Base-by-base conservation (phyloP, 2,888 invertebrate genomes). In the Bombylius major region DNA sequence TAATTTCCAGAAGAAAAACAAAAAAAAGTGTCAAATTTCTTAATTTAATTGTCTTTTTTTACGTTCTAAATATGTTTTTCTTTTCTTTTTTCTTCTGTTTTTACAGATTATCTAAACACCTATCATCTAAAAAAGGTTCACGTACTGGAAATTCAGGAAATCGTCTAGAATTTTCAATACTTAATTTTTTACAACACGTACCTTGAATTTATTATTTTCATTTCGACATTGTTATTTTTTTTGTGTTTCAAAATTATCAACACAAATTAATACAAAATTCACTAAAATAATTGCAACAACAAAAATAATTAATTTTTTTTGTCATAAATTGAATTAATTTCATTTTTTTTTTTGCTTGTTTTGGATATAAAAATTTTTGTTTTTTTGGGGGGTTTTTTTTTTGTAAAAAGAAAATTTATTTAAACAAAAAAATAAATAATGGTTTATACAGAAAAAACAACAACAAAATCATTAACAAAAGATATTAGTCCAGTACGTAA, bases 131-230 rank as follows among this genome's bases (percentile, higher is more conserved):
- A 59, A 73, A 69, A 64, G 73, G 73, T 52, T 73, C 75, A 23
- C 69, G 75, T 8, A 72, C 69, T 14, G 75, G 73, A 47, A 75
- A 74, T 61, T 69, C 73, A 48, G 74, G 66, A 44, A 74, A 75
- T 58, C 66, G 68, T 62, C 64, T 74, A 58, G 74, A 74, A 65
- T 67, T 74, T 32, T 66, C 70, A 62, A 74, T 74, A 46, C 62
- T 74, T 12, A 73, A 73, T 9, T 65, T 70, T 36, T 65, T 75
- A 51, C 70, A 75, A 60, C 69, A 71, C 67, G 74, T 74, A 49
- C 74, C 74, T 64, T 74, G 74, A 74, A 58, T 47, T 13, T 42
- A 44, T 32, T n/a, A 9, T 39, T 39, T 39, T 39, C 11, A 39
- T 39, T n/a, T 23, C 23, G 3, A 23, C 3, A 23, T 23, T 39